Evolutionary conservation across 2,888 invertebrate species (phyloP).

Genomic region (Agrypnus murinus): DNA sequence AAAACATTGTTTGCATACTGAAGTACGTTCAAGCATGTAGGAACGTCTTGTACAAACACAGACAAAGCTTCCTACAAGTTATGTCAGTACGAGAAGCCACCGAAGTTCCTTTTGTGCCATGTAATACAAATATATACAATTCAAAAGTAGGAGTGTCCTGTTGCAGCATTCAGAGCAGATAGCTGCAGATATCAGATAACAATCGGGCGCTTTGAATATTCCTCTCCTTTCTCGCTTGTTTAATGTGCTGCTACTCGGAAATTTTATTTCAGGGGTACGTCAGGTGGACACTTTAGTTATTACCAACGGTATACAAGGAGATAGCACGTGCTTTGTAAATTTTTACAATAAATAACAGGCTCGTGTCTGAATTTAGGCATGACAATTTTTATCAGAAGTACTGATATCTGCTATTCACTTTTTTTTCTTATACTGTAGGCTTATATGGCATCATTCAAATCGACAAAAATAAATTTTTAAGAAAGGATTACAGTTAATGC

Average conservation of each 20-base stretch:
- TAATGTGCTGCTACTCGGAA: slow-evolving; percentile 43
- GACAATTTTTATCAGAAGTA: no score
- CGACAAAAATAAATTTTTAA: no score
- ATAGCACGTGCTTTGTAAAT: slow-evolving; percentile 41
- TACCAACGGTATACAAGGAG: slow-evolving; percentile 17
- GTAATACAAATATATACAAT: slow-evolving; percentile 55
- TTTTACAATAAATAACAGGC: slow-evolving; percentile 2
- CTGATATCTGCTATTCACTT: no score
- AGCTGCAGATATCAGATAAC: slow-evolving; percentile 58
- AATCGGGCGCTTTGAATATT: slow-evolving; percentile 55
- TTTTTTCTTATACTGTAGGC: no score
- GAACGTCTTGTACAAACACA: slow-evolving; percentile 53
- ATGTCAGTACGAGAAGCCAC: slow-evolving; percentile 50
- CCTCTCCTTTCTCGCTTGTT: slow-evolving; percentile 42
- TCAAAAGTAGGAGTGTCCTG: slow-evolving; percentile 53
- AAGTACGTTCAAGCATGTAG: slow-evolving; percentile 50
- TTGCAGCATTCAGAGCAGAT: slow-evolving; percentile 56
- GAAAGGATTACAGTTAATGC: no score
- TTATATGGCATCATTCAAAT: no score
- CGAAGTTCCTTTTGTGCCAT: slow-evolving; percentile 49
- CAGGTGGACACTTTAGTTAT: slow-evolving; percentile 39
- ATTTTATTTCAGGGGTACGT: slow-evolving; percentile 37
- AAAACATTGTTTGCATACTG: slow-evolving; percentile 54
- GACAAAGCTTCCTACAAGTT: slow-evolving; percentile 52
- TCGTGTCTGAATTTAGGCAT: no score